Evolutionary conservation across 2,888 invertebrate genomes (phyloP).

Genomic region (Cosmia trapezina): DNA sequence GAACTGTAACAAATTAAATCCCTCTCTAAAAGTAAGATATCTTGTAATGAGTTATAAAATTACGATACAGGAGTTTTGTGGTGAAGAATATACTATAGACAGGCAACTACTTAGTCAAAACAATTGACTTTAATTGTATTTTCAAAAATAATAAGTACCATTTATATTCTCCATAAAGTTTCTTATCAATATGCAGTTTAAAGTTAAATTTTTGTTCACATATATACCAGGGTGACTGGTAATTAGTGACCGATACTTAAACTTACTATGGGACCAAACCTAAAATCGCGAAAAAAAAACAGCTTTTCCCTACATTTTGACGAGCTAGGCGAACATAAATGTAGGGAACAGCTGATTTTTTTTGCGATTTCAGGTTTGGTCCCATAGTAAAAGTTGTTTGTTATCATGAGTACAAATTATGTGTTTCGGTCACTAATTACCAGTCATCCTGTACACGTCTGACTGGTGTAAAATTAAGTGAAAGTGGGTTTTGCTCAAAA

Average conservation of each 20-base stretch:
- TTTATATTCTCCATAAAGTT: conserved; percentile 27
- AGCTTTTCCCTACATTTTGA: too few relatives aligned
- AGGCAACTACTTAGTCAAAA: conserved; percentile 18
- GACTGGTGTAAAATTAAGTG: conserved; percentile 73
- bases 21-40: conserved; percentile 13
- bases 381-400: too few relatives aligned
- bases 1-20: not conserved
- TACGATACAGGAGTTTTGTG: conserved; percentile 16
- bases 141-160: not conserved
- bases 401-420: too few relatives aligned
- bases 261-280: too few relatives aligned
- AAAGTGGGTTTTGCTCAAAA: conserved; percentile 89
- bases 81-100: conserved; percentile 8
- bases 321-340: too few relatives aligned
- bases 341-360: too few relatives aligned
- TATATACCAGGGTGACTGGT: too few relatives aligned
- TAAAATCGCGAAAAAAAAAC: too few relatives aligned
- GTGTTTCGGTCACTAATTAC: too few relatives aligned
- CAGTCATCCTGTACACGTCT: not conserved
- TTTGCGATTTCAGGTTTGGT: too few relatives aligned
- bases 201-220: conserved; percentile 27
- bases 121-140: conserved; percentile 20
- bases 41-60: conserved; percentile 39
- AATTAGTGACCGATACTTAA: too few relatives aligned
- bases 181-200: conserved; percentile 16